Conservation (phyloP, 2,113 vertebrate genomes). For the Columba livia region DNA sequence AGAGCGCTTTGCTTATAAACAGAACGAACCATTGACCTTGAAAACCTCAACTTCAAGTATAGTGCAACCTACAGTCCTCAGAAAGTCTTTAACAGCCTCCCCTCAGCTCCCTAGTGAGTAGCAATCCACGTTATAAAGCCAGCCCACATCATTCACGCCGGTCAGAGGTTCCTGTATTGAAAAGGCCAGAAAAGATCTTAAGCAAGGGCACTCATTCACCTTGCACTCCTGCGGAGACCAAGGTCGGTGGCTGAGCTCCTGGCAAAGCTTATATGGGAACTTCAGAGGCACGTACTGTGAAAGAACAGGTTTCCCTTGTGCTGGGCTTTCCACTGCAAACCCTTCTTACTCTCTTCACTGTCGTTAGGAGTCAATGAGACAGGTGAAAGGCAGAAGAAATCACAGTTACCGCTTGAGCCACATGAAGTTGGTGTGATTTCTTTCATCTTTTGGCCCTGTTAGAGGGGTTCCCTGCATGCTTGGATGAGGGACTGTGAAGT, state of each 20-base stretch:
- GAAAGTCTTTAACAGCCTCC: constrained; percentile 43
- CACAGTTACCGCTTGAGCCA: not conserved
- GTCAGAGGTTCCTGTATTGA: constrained; percentile 35
- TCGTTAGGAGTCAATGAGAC: not conserved
- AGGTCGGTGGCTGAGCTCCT: not conserved
- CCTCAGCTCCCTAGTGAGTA: constrained; percentile 30
- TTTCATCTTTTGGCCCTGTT: not conserved
- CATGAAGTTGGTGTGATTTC: not conserved
- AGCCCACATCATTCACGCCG: constrained; percentile 5
- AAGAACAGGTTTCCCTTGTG: constrained; percentile 8
- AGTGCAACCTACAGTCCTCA: constrained; percentile 46
- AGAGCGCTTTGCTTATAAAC: constrained; percentile 18
- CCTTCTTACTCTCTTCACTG: not conserved
- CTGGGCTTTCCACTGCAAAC: not conserved
- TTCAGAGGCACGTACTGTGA: not conserved
- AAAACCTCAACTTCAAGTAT: constrained; percentile 40
- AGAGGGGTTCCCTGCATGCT: not conserved
- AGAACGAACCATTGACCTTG: constrained; percentile 36
- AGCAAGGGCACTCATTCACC: constrained; percentile 40
- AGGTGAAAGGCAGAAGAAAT: constrained; percentile 29
- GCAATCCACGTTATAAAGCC: not conserved
- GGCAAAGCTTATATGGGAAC: not conserved
- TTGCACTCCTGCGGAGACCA: not conserved
- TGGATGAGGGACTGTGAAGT: not conserved
- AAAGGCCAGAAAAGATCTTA: constrained; percentile 41